Evolutionary conservation across 2,888 invertebrate genomes (phyloP), one percentile per base, ranked within the genome.

Genomic region (Acleris sparsana): DNA sequence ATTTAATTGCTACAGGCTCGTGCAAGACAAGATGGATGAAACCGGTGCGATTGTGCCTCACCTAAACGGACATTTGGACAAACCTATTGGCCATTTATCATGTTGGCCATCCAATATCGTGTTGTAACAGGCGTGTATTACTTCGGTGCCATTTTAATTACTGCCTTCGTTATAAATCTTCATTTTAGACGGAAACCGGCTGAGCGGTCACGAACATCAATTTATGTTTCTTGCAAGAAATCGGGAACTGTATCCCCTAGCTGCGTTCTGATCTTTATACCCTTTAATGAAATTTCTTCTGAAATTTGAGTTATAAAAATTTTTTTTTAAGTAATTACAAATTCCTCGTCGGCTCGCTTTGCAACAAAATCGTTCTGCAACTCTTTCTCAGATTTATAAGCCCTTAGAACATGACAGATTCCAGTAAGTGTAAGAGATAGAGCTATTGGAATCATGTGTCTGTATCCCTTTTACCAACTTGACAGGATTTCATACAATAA

Each of bases 161-260:
- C 57, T 17, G 46, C 44, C 51, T 33, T 43, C 7, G 64, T 63
- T 67, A 65, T 70, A 70, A 70, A 69, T 70, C 70, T 70, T 64
- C 62, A 70, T 70, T 70, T 67, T 61, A 58, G 44, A 44, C 62
- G 66, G 66, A 62, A 64, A 53, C 11, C 66, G 22, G 63, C 51
- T 49, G 55, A 53, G 60, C 63, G 53, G 69, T 67, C 69, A 70
- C 70, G 70, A 69, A 67, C 69, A 44, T 67, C 64, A 64, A 68
- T 71, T 71, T 71, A 46, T 68, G 65, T 62, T 69, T 71, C 53
- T 63, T 69, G 56, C 52, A 33, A 55, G 52, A 25, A 66, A 57
- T 61, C 44, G 49, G 56, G 53, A 65, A 61, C 65, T 46, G 51
- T 16, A 43, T 61, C 9, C 48, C 58, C 33, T 49, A 49, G 48